These are phyloP conservation scores for Onychostruthus taczanowskii DNA, from an alignment of 2,113 vertebrate species.

Conservation along the genomic window DNA sequence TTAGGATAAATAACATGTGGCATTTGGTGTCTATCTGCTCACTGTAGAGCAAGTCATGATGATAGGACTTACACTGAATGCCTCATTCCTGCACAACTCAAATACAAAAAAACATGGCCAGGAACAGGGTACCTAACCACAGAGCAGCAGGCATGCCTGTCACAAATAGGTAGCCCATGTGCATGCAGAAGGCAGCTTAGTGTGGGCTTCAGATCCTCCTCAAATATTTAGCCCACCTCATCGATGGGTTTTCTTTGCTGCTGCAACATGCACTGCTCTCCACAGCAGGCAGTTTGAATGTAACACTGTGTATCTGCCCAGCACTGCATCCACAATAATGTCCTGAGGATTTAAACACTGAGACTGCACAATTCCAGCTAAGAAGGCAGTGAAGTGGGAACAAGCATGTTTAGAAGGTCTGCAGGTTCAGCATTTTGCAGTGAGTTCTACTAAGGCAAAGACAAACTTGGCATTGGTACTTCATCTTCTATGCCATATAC, in stretches of 20 bases:
- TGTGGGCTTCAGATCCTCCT: neutral
- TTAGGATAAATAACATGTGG: neutral
- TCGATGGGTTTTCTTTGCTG: neutral
- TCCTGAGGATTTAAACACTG: neutral
- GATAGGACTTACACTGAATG: neutral
- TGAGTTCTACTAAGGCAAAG: neutral
- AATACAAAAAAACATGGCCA: neutral
- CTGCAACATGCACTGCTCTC: neutral
- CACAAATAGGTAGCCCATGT: neutral
- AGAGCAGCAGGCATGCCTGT: neutral
- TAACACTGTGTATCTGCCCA: neutral
- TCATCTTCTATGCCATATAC: constrained; percentile 14
- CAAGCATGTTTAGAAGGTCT: neutral
- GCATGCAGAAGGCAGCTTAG: neutral
- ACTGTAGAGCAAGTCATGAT: neutral
- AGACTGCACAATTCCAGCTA: neutral
- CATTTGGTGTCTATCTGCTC: neutral
- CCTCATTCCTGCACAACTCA: neutral
- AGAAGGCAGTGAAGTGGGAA: neutral
- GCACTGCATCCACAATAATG: neutral
- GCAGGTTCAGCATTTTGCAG: constrained; percentile 35
- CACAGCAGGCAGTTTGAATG: fast-evolving
- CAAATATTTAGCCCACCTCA: neutral
- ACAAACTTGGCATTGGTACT: neutral
- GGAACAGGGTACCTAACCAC: neutral